Evolutionary conservation across 2,888 invertebrate genomes (phyloP).

Genomic region (Rhabditophanes sp.): DNA sequence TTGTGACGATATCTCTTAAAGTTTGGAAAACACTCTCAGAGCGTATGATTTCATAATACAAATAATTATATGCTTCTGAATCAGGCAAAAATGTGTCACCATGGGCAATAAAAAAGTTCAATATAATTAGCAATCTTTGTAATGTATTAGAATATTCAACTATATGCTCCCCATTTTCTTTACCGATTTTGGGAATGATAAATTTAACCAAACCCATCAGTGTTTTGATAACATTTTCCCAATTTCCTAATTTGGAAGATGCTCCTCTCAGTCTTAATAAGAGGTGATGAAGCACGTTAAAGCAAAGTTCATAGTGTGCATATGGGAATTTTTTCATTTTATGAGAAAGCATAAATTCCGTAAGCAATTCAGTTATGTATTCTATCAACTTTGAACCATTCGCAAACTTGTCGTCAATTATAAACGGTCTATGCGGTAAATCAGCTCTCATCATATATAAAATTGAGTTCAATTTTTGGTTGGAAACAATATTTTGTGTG

Average conservation of each 20-base stretch:
- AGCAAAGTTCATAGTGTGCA: constrained; percentile 12
- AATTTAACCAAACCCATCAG: background rate
- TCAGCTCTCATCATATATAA: constrained; percentile 9
- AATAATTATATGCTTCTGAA: constrained; percentile 11
- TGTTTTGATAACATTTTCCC: constrained; percentile 9
- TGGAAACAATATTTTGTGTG: constrained; percentile 10
- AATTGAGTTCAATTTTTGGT: constrained; percentile 8
- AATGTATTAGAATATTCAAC: constrained; percentile 9
- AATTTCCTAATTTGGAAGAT: constrained; percentile 4
- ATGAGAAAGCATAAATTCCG: constrained; percentile 11
- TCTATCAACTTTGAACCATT: constrained; percentile 4
- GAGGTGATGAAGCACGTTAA: background rate
- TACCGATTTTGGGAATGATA: too few species aligned
- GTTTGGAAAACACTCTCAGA: constrained; percentile 9
- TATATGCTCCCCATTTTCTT: too few species aligned
- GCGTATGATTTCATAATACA: constrained; percentile 12
- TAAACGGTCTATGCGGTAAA: constrained; percentile 7
- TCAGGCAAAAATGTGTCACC: constrained; percentile 13
- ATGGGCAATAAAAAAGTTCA: constrained; percentile 15
- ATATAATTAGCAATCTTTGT: constrained; percentile 9
- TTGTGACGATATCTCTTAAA: constrained; percentile 3
- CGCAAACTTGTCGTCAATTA: constrained; percentile 3
- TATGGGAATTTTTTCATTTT: constrained; percentile 13
- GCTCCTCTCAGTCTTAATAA: background rate
- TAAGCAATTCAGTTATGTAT: constrained; percentile 8